Base-by-base conservation (phyloP, 2,888 invertebrate genomes). In the Apantesis nais region DNA sequence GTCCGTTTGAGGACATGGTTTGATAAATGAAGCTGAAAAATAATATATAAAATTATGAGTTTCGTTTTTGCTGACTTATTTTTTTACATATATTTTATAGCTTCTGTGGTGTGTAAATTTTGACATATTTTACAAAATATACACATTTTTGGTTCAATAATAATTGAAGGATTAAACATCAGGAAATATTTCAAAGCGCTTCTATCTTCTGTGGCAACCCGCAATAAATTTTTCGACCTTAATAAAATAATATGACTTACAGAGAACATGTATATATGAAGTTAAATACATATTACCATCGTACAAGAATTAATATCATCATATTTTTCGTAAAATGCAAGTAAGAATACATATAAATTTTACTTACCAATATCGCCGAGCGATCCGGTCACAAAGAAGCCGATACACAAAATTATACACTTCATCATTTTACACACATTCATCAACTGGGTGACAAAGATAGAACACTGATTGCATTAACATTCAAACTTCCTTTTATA, bases 11-110 rank as follows among this genome's bases (percentile, higher is more conserved):
- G 77, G 75, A 71, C 89, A 89, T 55, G 85, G 85, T 9, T 77
- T 85, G 65, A 89, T 82, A 71, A 85, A 86, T 0, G 84, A 71
- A 8, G 66, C 88, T 88, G 74, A 19, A 75, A 76, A 14, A 14
- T 3, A 16, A 48, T 44, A n/a, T n/a, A n/a, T 29, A 4, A 34
- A 9, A 7, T 65, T 3, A 41, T 48, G 11, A 63, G 25, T 16
- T 62, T n/a, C 5, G 14, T 12, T 11, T 34, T 34, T 34, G n/a
- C n/a, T n/a, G 2, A 34, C 3, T 34, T 34, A 34, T 34, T 34
- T 34, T 34, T 4, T 1, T 29, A 58, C 16, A 44, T 34, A 34
- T 34, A 34, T 34, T 34, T 48, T 48, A 48, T 8, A 1, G 48
- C 22, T 48, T 22, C 48, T 48, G 19, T 22, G 48, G 48, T 22